Evolutionary conservation across 2,113 vertebrate genomes (phyloP).

Genomic region (Stegostoma tigrinum): DNA sequence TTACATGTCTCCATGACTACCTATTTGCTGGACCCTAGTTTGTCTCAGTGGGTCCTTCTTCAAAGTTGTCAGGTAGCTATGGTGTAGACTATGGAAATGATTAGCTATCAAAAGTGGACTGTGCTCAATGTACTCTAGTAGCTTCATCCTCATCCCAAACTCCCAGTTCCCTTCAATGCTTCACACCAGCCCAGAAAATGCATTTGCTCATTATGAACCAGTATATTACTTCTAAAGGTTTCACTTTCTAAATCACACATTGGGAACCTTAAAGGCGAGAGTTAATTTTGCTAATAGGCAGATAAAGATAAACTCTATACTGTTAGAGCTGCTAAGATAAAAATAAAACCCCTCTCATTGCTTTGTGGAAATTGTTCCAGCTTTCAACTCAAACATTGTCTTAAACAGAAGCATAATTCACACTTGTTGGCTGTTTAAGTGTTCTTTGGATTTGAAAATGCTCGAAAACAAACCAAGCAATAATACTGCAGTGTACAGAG

Average conservation of each 20-base stretch:
- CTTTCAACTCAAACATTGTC: background rate
- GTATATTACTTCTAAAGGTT: background rate
- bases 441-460: conserved; percentile 18
- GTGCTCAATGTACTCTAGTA: no score
- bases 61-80: background rate
- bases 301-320: background rate
- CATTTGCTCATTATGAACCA: background rate
- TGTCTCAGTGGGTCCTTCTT: background rate
- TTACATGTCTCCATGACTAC: background rate
- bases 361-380: background rate
- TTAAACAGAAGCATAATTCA: background rate
- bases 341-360: background rate
- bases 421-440: background rate
- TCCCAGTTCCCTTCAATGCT: background rate
- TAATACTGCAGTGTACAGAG: background rate
- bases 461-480: conserved; percentile 29
- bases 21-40: background rate
- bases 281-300: background rate
- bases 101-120: background rate
- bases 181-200: background rate
- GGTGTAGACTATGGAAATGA: background rate
- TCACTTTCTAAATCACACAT: background rate
- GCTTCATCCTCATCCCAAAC: background rate
- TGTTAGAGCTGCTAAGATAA: background rate
- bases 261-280: no score